phyloP scores from a whole-genome alignment of 2,113 vertebrate species.

The Argyrosomus japonicus region DNA sequence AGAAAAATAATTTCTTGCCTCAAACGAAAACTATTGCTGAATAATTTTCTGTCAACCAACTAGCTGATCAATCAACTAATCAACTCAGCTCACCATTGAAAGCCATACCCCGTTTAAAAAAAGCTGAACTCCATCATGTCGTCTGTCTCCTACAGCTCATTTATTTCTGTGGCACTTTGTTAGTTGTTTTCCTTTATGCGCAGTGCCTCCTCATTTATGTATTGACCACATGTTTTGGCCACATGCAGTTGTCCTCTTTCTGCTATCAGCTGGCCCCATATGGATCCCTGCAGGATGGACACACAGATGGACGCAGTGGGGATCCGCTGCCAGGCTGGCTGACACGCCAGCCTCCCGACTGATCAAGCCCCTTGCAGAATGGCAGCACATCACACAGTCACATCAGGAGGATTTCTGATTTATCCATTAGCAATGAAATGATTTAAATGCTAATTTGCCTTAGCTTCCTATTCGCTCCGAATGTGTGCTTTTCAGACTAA shows the following conservation, averaged over 20 bases:
- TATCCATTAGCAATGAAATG: constrained; percentile 64
- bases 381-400: constrained; percentile 73
- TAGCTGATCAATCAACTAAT: too few species aligned
- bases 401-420: constrained; percentile 72
- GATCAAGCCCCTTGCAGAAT: constrained; percentile 58
- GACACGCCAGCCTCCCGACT: constrained; percentile 42
- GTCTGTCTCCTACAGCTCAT: neutral
- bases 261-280: constrained; percentile 62
- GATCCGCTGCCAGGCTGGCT: constrained; percentile 53
- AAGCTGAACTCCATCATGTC: neutral
- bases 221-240: constrained; percentile 76
- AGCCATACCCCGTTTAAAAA: neutral
- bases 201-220: constrained; percentile 55
- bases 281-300: constrained; percentile 65
- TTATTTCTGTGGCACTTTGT: neutral
- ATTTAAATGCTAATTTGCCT: constrained; percentile 74
- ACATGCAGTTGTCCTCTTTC: constrained; percentile 60
- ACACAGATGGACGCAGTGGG: constrained; percentile 80
- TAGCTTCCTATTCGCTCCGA: constrained; percentile 41
- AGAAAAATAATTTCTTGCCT: neutral
- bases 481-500: constrained; percentile 56
- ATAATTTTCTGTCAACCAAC: neutral
- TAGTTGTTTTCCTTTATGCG: constrained; percentile 7
- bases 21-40: too few species aligned
- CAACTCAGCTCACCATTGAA: neutral